These are phyloP conservation scores for Falco berigora DNA, from an alignment of 2,797 vertebrate genomes.

Conservation along the genomic window DNA sequence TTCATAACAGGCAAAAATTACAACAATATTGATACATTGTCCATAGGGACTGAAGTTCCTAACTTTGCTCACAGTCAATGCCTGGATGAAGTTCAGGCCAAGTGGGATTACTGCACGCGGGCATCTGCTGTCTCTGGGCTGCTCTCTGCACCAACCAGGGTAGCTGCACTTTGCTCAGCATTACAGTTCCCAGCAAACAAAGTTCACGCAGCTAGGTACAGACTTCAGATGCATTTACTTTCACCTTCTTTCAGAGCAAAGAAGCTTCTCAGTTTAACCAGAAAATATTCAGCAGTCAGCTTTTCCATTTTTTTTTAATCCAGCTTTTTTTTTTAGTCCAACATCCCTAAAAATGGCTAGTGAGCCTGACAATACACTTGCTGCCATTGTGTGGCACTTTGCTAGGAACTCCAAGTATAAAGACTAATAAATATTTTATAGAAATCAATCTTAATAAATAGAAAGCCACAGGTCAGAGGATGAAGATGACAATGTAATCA, in stretches of 20 bases:
- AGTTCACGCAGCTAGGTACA: background rate
- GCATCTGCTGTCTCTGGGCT: background rate
- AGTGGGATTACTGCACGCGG: fast-evolving
- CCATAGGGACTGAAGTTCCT: background rate
- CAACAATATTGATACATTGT: background rate
- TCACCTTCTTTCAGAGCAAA: background rate
- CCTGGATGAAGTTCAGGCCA: background rate
- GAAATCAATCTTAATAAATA: background rate
- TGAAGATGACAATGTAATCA: background rate
- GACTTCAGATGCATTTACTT: background rate
- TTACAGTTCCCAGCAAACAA: background rate
- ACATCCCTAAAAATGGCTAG: background rate
- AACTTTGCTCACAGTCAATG: background rate
- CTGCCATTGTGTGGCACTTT: background rate
- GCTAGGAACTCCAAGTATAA: background rate
- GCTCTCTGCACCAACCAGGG: background rate
- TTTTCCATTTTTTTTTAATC: background rate
- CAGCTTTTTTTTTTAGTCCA: background rate
- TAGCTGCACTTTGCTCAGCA: fast-evolving
- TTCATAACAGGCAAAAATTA: background rate
- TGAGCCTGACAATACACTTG: background rate
- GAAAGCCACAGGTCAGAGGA: background rate
- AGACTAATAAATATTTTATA: background rate
- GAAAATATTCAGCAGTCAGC: background rate
- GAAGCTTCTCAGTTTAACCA: background rate